Base-by-base conservation (phyloP, 2,113 vertebrate genomes). In the Trochalopteron elliotii region DNA sequence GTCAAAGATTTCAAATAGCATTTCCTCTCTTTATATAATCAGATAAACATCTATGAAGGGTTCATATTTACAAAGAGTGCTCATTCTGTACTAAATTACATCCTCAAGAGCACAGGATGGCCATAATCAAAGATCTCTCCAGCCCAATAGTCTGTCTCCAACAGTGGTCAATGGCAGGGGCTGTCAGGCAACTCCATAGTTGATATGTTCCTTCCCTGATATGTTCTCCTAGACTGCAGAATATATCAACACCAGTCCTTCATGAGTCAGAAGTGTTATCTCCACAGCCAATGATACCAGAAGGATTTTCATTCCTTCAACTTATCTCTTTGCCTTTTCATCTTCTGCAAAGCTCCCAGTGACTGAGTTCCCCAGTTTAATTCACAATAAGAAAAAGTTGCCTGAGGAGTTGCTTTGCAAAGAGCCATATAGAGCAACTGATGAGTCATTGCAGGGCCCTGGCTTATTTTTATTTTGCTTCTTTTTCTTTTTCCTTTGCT, bases 171-270 rank as follows among this genome's bases (percentile, higher is more conserved):
- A 67, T 35, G 33, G n/a, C 22, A 75, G 30, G 82, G 35, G 23
- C 22, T 53, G 76, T 37, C 74, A 85, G 67, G 25, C 23, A 71
- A 11, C 42, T 52, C 22, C 35, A 17, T 0, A 17, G 22, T 12
- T 50, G 42, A 25, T 44, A 3, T 67, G 16, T 25, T 45, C 24
- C 22, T 64, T 50, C 20, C 24, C 50, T 53, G 52, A 24, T n/a
- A 12, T 3, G 6, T 24, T 85, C 33, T 30, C 18, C 11, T 24
- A 45, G 14, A 42, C 20, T 70, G 42, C 15, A 33, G 44, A 82
- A 63, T 17, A 13, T 60, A 61, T 2, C 0, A 0, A 21, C 18
- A 67, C 12, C 1, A 1, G 25, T 57, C 28, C 33, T 64, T n/a
- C 35, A 13, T 0, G 3, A 59, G 45, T 17, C 44, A 80, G 20